Base-by-base conservation (phyloP, 2,888 invertebrate species). In the Parnassius smintheus region DNA sequence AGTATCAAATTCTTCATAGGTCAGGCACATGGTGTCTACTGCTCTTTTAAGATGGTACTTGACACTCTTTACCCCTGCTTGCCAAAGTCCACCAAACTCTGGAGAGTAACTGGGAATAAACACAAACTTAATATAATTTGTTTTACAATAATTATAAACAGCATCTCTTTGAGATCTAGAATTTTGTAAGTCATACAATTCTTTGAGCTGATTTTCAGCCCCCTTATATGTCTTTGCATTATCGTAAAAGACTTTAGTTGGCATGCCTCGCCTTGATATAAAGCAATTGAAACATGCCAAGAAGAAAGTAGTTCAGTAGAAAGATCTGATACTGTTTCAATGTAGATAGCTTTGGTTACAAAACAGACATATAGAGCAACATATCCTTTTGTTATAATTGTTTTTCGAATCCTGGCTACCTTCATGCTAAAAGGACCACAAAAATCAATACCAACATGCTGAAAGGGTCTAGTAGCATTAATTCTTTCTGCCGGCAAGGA, bases 151-250 rank as follows among this genome's bases (percentile, higher is more conserved):
- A 51, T 51, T 18, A 51, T 62, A 9, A 25, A 68, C 44, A 11
- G 44, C 2, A 55, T 64, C 54, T 55, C 11, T 52, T 55, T 65
- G 64, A 42, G 9, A 13, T 50, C 56, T 58, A 44, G 65, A 67
- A 2, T 2, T 35, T 12, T 46, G 45, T 49, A 66, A 51, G 3
- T 59, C 56, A 62, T 65, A 64, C 18, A 70, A 50, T 41, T 64
- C 60, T 4, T 61, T 52, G 50, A 71, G 58, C 25, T 59, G 10
- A 22, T 59, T 70, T 0, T 68, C 67, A 18, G 18, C 18, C 18
- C 66, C 61, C 53, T 64, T 68, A 56, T 68, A 71, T 0, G 65
- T 68, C 10, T 51, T 66, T 2, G 64, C 68, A 53, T 71, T 68
- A 25, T 71, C 71, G 51, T 66, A 71, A 57, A 18, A 69, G 4